Percentiles rank a stretch among this genome's conserved stretches.
These are phyloP conservation scores for Prionace glauca DNA, from an alignment of 2,797 vertebrate species.

Conservation along the genomic window DNA sequence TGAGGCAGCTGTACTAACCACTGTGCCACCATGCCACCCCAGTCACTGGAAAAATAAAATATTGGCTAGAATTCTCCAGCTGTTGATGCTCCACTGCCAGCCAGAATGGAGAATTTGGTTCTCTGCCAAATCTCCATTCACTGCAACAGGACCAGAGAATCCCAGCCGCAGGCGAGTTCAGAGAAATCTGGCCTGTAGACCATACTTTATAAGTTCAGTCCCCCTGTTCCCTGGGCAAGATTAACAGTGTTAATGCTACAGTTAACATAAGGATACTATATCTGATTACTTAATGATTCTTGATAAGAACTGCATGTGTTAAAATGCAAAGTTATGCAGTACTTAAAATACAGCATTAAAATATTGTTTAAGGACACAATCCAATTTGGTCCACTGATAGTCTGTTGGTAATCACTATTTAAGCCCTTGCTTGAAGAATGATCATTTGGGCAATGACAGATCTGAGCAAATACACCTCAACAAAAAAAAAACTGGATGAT, in stretches of 20 bases:
- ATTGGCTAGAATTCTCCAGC: too few species aligned
- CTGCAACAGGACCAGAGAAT: too few species aligned
- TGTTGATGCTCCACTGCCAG: too few species aligned
- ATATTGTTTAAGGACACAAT: background rate
- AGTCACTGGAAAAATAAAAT: too few species aligned
- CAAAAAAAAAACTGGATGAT: background rate
- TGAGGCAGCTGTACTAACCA: too few species aligned
- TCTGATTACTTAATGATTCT: background rate
- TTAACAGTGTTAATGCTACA: background rate
- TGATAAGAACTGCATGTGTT: background rate
- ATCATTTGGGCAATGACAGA: background rate
- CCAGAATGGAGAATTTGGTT: too few species aligned
- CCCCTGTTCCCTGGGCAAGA: background rate
- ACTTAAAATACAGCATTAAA: background rate
- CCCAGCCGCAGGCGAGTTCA: too few species aligned
- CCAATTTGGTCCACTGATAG: background rate
- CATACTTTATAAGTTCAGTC: background rate
- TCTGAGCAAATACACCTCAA: background rate
- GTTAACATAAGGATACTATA: background rate
- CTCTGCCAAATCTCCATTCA: too few species aligned
- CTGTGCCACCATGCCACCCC: too few species aligned
- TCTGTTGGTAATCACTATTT: background rate
- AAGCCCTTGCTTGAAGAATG: background rate
- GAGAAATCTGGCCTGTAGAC: background rate
- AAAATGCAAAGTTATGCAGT: background rate